These are phyloP conservation scores for Drosophila orosa DNA, from an alignment of 1,140 invertebrate genomes.

Conservation along the genomic window DNA sequence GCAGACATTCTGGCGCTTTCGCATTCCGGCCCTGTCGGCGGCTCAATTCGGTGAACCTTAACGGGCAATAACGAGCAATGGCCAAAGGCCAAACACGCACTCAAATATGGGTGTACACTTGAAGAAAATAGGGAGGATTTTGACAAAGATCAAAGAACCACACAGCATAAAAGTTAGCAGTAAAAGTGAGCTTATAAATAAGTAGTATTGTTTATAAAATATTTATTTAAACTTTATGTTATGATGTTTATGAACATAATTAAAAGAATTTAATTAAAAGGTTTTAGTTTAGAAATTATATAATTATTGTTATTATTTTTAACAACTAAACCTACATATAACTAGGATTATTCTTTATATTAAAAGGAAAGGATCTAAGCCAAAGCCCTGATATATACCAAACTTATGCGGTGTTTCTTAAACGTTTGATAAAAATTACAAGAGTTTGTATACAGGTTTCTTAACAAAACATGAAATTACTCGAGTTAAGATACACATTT, in stretches of 20 bases:
- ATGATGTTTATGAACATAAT: too few species aligned
- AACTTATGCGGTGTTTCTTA: background rate
- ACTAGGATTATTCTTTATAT: background rate
- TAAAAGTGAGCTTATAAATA: too few species aligned
- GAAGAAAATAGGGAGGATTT: background rate
- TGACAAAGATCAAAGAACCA: too few species aligned
- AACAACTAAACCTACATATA: background rate
- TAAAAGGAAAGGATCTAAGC: background rate
- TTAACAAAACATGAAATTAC: too few species aligned
- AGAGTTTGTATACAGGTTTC: background rate
- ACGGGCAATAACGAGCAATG: slow-evolving; percentile 74
- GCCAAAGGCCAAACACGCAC: slow-evolving; percentile 68
- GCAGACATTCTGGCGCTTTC: slow-evolving; percentile 41
- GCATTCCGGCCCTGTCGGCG: slow-evolving; percentile 25
- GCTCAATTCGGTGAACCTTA: slow-evolving; percentile 72
- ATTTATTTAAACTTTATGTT: too few species aligned
- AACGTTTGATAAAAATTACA: background rate
- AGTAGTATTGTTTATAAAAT: too few species aligned
- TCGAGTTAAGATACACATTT: background rate
- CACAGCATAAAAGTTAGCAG: too few species aligned
- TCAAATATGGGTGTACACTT: slow-evolving; percentile 7
- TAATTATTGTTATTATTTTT: too few species aligned
- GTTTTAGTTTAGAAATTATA: too few species aligned
- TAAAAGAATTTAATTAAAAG: too few species aligned
- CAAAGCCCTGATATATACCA: background rate